phyloP scores from a whole-genome alignment of 2,797 vertebrate genomes.

The Xiphorhynchus erythropygius region DNA sequence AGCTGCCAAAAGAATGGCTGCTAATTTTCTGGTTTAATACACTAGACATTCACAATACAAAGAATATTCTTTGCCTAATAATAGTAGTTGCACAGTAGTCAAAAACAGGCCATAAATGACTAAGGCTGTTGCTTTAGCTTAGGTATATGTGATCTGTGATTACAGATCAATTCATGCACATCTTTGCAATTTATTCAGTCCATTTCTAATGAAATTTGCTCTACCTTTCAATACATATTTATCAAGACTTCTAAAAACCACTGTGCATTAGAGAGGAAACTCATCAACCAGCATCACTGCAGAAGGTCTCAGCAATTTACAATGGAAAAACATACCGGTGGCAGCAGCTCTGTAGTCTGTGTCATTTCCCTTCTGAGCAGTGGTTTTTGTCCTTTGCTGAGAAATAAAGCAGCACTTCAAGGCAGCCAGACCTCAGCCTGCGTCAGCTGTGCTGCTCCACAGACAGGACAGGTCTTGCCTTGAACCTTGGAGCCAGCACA shows the following conservation, averaged over 20 bases:
- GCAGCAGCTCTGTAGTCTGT: not conserved
- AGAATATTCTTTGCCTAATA: conserved; percentile 21
- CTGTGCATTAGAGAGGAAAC: not conserved
- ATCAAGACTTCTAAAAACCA: not conserved
- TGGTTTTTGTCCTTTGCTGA: not conserved
- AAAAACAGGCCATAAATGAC: not conserved
- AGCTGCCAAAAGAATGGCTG: not conserved
- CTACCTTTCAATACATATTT: not conserved
- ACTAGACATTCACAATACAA: not conserved
- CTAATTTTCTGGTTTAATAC: conserved; percentile 27
- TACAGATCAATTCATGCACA: not conserved
- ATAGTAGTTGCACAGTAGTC: not conserved
- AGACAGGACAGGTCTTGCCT: not conserved
- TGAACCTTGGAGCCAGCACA: not conserved
- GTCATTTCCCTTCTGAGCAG: not conserved
- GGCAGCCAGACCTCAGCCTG: not conserved
- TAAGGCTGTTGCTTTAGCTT: not conserved
- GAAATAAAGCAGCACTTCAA: not conserved
- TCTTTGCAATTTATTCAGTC: not conserved
- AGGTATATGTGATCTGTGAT: not conserved
- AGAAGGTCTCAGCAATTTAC: not conserved
- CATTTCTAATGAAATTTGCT: not conserved
- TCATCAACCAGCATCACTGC: not conserved
- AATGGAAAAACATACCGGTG: not conserved
- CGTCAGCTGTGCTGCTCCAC: fast-evolving